Conservation (phyloP, 1,140 invertebrate species). For the Saxidomus purpurata region DNA sequence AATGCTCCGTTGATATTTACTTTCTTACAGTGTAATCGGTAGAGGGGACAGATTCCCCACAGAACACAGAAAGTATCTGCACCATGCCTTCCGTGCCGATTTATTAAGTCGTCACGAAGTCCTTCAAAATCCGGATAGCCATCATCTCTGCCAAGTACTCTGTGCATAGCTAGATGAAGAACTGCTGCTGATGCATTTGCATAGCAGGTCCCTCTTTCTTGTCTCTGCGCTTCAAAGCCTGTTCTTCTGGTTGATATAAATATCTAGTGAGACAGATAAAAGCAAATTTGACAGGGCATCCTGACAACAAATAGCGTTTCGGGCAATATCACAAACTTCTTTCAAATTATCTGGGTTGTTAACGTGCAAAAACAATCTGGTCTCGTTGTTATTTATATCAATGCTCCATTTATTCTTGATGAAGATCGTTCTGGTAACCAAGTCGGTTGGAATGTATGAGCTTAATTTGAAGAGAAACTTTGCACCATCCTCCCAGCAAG, state of each 20-base stretch:
- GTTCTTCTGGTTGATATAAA: constrained; percentile 31
- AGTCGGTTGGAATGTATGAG: not conserved
- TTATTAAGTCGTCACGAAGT: not conserved
- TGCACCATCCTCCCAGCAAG: constrained; percentile 7
- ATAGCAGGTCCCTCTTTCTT: constrained; percentile 40
- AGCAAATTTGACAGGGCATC: constrained; percentile 22
- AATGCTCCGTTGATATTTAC: not conserved
- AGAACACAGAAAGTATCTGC: constrained; percentile 27
- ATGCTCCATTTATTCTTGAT: constrained; percentile 1
- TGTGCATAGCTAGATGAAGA: constrained; percentile 21
- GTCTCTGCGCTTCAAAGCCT: not conserved
- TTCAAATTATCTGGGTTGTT: constrained; percentile 24
- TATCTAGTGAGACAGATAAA: not conserved
- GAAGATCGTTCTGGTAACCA: constrained; percentile 10
- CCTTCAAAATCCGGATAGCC: constrained; percentile 32
- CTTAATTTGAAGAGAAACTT: constrained; percentile 41
- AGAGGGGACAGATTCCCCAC: not conserved
- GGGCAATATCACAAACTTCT: not conserved
- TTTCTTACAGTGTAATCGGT: constrained; percentile 14
- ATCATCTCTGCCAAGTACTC: constrained; percentile 3
- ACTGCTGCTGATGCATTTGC: constrained; percentile 45
- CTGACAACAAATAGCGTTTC: not conserved
- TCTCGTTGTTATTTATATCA: constrained; percentile 44
- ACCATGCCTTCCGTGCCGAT: not conserved
- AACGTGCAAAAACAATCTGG: constrained; percentile 35